A percentile compares a stretch with the other conserved stretches of the same genome.
Conservation (phyloP, 2,888 invertebrate species). For the Phortica okadai region DNA sequence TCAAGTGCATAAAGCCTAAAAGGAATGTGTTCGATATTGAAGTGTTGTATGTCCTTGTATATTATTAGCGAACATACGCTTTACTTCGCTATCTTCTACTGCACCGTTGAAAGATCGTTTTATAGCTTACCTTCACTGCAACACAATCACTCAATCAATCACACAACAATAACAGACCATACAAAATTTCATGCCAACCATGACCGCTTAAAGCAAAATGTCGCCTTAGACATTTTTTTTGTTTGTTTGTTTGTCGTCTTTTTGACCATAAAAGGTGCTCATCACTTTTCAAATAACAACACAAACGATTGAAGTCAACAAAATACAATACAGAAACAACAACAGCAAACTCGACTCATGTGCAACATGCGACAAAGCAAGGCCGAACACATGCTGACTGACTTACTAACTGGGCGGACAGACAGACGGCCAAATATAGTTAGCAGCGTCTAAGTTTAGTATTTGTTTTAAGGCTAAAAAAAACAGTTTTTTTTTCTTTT, state of each 20-base stretch:
- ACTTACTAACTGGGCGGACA: neutral
- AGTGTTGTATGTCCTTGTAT: too few species aligned
- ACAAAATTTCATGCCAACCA: slow-evolving; percentile 7
- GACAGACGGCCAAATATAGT: neutral
- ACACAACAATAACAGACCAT: neutral
- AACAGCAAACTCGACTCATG: neutral
- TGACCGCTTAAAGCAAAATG: slow-evolving; percentile 12
- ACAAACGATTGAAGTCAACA: neutral
- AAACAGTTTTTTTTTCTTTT: slow-evolving; percentile 29
- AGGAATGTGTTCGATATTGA: too few species aligned
- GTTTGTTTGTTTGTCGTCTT: neutral
- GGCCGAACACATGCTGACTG: neutral
- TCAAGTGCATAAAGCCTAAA: too few species aligned
- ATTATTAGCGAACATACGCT: too few species aligned
- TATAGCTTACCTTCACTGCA: too few species aligned
- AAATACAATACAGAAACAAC: neutral
- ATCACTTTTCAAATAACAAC: neutral
- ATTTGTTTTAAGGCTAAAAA: slow-evolving; percentile 23
- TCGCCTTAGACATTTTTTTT: neutral
- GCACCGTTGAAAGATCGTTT: too few species aligned
- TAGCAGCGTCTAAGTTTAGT: neutral
- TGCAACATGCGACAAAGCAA: slow-evolving; percentile 10
- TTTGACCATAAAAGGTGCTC: slow-evolving; percentile 9
- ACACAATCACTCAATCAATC: too few species aligned
- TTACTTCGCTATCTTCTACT: too few species aligned